Percentiles rank a stretch among this genome's conserved stretches.
These are phyloP conservation scores for Telmatochromis sp. DNA, from an alignment of 2,113 vertebrate species.

Conservation along the genomic window DNA sequence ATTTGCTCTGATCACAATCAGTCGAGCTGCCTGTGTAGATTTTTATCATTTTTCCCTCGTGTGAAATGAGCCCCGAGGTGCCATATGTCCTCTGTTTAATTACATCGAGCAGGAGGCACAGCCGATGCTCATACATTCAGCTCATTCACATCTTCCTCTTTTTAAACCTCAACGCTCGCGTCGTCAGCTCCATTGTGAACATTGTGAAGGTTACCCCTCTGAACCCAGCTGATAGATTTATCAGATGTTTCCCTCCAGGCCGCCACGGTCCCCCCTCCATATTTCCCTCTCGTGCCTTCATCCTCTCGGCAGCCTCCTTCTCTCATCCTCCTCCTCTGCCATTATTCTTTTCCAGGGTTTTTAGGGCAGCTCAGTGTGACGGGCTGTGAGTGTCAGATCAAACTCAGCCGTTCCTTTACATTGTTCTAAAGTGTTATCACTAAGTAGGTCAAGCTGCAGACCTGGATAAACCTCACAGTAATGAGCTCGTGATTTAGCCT, in stretches of 20 bases:
- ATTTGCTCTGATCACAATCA: slow-evolving; percentile 24
- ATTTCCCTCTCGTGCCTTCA: neutral
- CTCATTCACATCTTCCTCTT: neutral
- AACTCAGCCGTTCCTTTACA: neutral
- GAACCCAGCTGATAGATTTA: slow-evolving; percentile 38
- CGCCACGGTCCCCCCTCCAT: neutral
- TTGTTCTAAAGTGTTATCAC: neutral
- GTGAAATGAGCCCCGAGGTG: slow-evolving; percentile 34
- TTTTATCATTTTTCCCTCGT: slow-evolving; percentile 23
- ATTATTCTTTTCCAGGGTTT: slow-evolving; percentile 24
- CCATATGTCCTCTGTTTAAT: slow-evolving; percentile 27
- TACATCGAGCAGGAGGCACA: neutral
- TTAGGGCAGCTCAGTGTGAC: slow-evolving; percentile 17
- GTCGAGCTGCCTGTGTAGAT: slow-evolving; percentile 21
- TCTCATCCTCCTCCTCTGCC: neutral
- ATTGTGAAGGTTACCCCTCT: slow-evolving; percentile 21
- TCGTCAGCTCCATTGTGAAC: neutral
- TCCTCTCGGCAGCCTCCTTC: neutral
- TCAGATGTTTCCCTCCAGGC: slow-evolving; percentile 8
- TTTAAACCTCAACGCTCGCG: neutral
- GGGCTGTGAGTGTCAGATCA: neutral
- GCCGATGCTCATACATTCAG: slow-evolving; percentile 5
- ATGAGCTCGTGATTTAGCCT: neutral
- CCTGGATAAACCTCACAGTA: neutral
- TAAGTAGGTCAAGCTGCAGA: slow-evolving; percentile 32